Conservation (phyloP, 2,888 invertebrate species). For the Lepidonotus clava region DNA sequence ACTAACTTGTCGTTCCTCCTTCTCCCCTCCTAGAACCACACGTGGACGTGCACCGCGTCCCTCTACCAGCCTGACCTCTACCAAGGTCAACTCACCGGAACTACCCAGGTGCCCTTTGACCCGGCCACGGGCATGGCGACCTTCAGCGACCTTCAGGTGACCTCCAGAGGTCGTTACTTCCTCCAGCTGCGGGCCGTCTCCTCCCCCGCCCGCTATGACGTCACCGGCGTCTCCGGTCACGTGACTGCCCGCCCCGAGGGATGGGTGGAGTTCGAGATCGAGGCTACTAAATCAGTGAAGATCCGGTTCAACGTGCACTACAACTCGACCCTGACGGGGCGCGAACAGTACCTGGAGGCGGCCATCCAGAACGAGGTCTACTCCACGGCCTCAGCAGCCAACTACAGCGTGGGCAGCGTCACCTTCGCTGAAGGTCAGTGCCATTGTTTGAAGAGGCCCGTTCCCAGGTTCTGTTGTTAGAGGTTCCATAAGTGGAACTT, state of each 20-base stretch:
- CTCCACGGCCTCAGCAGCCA: neutral
- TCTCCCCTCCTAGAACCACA: slow-evolving; percentile 66
- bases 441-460: too few species aligned
- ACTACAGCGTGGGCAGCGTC: neutral
- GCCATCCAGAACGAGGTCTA: slow-evolving; percentile 6
- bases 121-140: slow-evolving; percentile 62
- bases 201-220: slow-evolving; percentile 60
- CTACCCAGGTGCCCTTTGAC: slow-evolving; percentile 62
- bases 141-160: slow-evolving; percentile 65
- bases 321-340: slow-evolving; percentile 20
- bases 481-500: too few species aligned
- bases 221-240: slow-evolving; percentile 14
- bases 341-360: neutral
- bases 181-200: slow-evolving; percentile 65
- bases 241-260: slow-evolving; percentile 63
- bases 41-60: slow-evolving; percentile 63
- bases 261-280: slow-evolving; percentile 62
- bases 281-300: slow-evolving; percentile 64
- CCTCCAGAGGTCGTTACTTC: slow-evolving; percentile 65
- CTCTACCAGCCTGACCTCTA: slow-evolving; percentile 62
- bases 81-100: slow-evolving; percentile 63
- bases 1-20: too few species aligned
- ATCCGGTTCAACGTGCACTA: slow-evolving; percentile 68
- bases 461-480: too few species aligned
- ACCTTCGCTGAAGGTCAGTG: slow-evolving; percentile 12